phyloP scores from a whole-genome alignment of 2,113 vertebrate species.

The Anser cygnoides region DNA sequence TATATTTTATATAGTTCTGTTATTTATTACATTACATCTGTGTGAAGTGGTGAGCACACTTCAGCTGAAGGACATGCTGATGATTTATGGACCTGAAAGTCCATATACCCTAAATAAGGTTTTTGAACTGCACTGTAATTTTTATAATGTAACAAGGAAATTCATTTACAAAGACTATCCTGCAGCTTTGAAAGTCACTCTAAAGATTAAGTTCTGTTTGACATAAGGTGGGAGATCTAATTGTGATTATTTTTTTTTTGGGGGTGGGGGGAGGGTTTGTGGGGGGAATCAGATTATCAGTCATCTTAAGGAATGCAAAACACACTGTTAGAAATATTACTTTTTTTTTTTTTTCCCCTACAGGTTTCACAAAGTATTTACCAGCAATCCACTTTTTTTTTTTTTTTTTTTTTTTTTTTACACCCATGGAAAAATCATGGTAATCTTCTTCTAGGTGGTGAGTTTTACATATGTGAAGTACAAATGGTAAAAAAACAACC shows the following conservation, averaged over 20 bases:
- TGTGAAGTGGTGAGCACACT: background rate
- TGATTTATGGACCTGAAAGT: constrained; percentile 59
- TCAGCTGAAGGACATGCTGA: constrained; percentile 41
- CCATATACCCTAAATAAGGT: constrained; percentile 47
- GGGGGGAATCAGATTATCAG: background rate
- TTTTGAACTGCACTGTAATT: constrained; percentile 56
- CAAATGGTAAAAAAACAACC: background rate
- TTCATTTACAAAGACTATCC: constrained; percentile 58
- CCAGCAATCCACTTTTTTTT: background rate
- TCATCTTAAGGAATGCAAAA: constrained; percentile 7
- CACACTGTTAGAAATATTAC: background rate
- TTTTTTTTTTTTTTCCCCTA: background rate
- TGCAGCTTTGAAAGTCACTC: constrained; percentile 51
- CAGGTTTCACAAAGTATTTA: background rate
- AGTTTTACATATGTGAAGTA: background rate
- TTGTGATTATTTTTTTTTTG: background rate
- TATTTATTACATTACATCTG: constrained; percentile 1
- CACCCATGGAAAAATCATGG: background rate
- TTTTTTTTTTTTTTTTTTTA: background rate
- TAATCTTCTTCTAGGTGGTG: background rate
- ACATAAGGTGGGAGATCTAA: constrained; percentile 30
- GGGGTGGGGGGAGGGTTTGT: too few species aligned
- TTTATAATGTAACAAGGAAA: constrained; percentile 66
- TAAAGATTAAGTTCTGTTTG: constrained; percentile 41
- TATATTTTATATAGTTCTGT: constrained; percentile 43